phyloP scores from a whole-genome alignment of 2,888 invertebrate genomes.

The Corythucha ciliata region DNA sequence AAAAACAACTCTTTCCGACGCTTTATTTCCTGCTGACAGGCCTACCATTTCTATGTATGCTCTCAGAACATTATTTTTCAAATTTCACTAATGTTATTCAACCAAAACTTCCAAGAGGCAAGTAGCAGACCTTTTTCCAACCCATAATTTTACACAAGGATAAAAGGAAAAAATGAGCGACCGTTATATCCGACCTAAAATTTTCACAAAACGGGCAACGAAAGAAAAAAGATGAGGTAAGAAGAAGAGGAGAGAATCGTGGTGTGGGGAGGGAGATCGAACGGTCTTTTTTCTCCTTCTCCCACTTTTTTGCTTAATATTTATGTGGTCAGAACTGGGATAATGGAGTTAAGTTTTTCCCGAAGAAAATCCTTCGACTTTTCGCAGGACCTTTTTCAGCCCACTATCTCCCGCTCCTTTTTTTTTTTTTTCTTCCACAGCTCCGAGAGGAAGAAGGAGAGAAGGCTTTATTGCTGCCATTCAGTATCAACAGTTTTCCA shows the following conservation, averaged over 20 bases:
- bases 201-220: neutral
- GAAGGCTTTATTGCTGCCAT: conserved; percentile 20
- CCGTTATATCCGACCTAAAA: no score
- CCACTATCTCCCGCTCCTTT: conserved; percentile 5
- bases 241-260: neutral
- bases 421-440: conserved; percentile 2
- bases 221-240: neutral
- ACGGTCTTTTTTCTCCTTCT: neutral
- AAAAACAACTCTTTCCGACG: no score
- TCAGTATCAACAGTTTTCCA: conserved; percentile 22
- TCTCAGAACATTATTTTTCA: no score
- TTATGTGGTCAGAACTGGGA: conserved; percentile 16
- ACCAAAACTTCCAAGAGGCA: no score
- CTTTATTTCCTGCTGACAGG: no score
- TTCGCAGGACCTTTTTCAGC: neutral
- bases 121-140: no score
- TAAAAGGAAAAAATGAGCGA: neutral
- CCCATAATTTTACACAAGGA: conserved; percentile 3
- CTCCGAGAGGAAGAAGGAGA: conserved; percentile 12
- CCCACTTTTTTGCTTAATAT: conserved; percentile 20
- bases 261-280: neutral
- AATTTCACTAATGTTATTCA: no score
- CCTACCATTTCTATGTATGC: no score
- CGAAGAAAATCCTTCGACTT: conserved; percentile 7
- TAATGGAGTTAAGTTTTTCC: conserved; percentile 22